These are phyloP conservation scores for Muraenolepis orangiensis DNA, from an alignment of 2,797 vertebrate genomes.

Conservation along the genomic window DNA sequence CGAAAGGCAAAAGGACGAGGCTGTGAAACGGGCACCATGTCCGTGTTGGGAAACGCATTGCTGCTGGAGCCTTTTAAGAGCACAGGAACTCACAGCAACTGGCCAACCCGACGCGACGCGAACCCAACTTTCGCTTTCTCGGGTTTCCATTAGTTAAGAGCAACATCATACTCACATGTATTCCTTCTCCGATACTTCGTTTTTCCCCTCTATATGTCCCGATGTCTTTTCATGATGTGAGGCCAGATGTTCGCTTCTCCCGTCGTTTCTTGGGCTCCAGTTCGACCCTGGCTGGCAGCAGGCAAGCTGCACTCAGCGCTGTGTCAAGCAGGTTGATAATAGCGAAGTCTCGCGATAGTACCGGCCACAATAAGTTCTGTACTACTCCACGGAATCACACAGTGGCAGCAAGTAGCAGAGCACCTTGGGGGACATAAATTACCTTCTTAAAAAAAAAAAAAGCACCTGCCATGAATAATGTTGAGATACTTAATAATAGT, in stretches of 20 bases:
- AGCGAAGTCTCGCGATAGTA: constrained; percentile 86
- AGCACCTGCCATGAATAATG: constrained; percentile 59
- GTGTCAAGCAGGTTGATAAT: constrained; percentile 86
- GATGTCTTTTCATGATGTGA: constrained; percentile 74
- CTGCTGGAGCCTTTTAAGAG: constrained; percentile 67
- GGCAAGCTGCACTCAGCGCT: constrained; percentile 76
- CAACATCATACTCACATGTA: constrained; percentile 66
- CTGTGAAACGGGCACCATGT: constrained; percentile 57
- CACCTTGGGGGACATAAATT: constrained; percentile 28
- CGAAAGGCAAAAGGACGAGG: constrained; percentile 34
- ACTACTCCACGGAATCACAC: constrained; percentile 75
- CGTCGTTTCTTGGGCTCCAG: constrained; percentile 70
- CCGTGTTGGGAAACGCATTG: constrained; percentile 61
- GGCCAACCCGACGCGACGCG: constrained; percentile 44
- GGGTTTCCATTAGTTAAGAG: constrained; percentile 18
- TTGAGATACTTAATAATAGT: background rate
- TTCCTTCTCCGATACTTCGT: constrained; percentile 41
- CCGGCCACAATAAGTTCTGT: constrained; percentile 70
- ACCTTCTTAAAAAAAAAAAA: constrained; percentile 20
- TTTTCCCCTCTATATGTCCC: constrained; percentile 49
- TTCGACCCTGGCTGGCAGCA: constrained; percentile 67
- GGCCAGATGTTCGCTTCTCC: constrained; percentile 79
- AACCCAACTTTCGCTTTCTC: constrained; percentile 70
- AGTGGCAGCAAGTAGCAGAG: constrained; percentile 77
- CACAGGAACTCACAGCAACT: constrained; percentile 69